A percentile compares a stretch with the other conserved stretches of the same genome.
Evolutionary conservation across 2,113 vertebrate genomes (phyloP).

Genomic region (Colistium nudipinnis): DNA sequence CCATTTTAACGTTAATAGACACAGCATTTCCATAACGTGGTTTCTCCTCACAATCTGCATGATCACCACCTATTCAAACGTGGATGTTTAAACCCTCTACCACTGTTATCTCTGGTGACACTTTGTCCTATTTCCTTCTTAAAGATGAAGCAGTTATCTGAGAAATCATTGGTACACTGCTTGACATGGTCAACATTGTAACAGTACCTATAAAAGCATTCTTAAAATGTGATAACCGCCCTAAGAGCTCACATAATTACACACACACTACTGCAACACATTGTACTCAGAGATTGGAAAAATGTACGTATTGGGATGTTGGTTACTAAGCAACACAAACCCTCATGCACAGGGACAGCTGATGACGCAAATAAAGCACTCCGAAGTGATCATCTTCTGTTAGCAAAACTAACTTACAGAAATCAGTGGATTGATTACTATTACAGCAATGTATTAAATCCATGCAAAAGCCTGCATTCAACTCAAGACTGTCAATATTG

Average conservation of each 20-base stretch:
- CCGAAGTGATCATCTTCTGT: conserved; percentile 28
- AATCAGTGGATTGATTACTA: not conserved
- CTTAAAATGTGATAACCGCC: not conserved
- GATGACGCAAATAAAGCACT: conserved; percentile 26
- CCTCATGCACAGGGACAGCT: conserved; percentile 15
- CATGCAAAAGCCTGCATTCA: conserved; percentile 7
- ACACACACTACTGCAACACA: not conserved
- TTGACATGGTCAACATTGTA: not conserved
- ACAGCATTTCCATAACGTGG: not conserved
- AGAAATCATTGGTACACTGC: not conserved
- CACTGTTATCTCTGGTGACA: not conserved
- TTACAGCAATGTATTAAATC: conserved; percentile 12
- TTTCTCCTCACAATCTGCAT: not conserved
- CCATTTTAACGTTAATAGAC: not conserved
- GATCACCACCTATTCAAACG: not conserved
- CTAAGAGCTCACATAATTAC: not conserved
- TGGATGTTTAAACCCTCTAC: not conserved
- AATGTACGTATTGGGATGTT: conserved; percentile 14
- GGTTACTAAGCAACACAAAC: conserved; percentile 51
- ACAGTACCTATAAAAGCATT: not conserved
- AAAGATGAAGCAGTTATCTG: not conserved
- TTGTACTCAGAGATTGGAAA: conserved; percentile 21
- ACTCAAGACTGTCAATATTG: not conserved
- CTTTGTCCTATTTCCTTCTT: not conserved
- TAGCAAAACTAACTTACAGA: conserved; percentile 27